Base-by-base conservation (phyloP, 2,888 invertebrate genomes). In the Hypomecis punctinalis region DNA sequence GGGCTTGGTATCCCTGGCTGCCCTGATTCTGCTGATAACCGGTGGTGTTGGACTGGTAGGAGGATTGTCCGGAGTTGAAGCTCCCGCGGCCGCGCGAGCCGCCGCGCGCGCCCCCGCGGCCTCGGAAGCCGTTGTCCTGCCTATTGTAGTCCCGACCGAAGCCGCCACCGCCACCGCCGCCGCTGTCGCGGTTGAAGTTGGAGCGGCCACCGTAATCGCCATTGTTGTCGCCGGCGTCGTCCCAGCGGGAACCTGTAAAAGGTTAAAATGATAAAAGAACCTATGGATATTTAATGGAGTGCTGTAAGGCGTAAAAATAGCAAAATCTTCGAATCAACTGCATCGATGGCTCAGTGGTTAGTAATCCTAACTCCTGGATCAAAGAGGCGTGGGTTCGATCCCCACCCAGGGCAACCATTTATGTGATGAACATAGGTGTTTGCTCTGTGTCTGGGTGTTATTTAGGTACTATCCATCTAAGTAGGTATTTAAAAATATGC, bases 121-220 rank as follows among this genome's bases (percentile, higher is more conserved):
- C 86, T 0, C 85, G 77, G 75, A 84, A 87, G 13, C 90, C 88
- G 52, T 85, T 83, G 72, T 85, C 84, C 47, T 71, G 68, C 9
- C 67, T 52, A 43, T 40, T 56, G 48, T 23, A 43, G 60, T 61
- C 66, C 5, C 66, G 53, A 0, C 65, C 69, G 51, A 69, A 64
- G 48, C 64, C 51, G 9, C 72, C 72, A 23, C 68, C 62, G 23
- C 23, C 23, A 23, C 23, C 23, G 23, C 23, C 23, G 3, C 23
- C 23, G 23, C 23, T 23, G 49, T 70, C 68, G 4, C 71, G 67
- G 4, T 72, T 67, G 52, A 63, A 71, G 51, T 71, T 71, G 39
- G 72, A 70, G 36, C 70, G 61, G 42, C 67, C 59, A 56, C 61
- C 68, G 47, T 69, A 64, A 52, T 65, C 74, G 57, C 68, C 76